phyloP scores from a whole-genome alignment of 2,113 vertebrate species.

The Cyprinodon variegatus region DNA sequence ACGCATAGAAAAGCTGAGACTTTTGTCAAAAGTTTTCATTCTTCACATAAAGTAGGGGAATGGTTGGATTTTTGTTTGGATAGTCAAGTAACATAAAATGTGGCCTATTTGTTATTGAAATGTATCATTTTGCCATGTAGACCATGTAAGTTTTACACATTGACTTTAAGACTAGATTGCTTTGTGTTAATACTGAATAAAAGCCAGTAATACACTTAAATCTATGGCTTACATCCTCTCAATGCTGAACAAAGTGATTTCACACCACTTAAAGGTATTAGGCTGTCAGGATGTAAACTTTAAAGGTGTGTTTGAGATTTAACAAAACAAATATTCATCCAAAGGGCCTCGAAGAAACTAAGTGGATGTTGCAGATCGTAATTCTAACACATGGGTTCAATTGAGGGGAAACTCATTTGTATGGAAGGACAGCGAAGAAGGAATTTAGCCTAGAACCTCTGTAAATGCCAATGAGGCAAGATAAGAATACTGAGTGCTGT shows the following conservation, averaged over 20 bases:
- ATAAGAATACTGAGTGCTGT: conserved; percentile 63
- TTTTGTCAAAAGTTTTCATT: too few species aligned
- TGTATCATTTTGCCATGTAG: too few species aligned
- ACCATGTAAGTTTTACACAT: too few species aligned
- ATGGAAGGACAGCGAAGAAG: conserved; percentile 61
- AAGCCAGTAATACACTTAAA: conserved; percentile 38
- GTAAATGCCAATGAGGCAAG: conserved; percentile 38
- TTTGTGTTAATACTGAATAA: conserved; percentile 23
- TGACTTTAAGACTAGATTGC: background rate
- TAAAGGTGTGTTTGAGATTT: conserved; percentile 58
- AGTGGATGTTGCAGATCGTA: conserved; percentile 41
- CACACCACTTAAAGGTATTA: conserved; percentile 50
- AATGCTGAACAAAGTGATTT: conserved; percentile 43
- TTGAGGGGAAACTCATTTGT: conserved; percentile 68
- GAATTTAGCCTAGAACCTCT: conserved; percentile 59
- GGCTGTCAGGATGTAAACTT: conserved; percentile 57
- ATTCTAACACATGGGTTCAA: conserved; percentile 51
- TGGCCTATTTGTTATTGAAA: too few species aligned
- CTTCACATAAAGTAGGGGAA: too few species aligned
- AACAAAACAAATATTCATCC: conserved; percentile 60
- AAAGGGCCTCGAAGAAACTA: conserved; percentile 49
- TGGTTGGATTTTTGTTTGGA: too few species aligned
- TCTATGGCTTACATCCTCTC: conserved; percentile 28
- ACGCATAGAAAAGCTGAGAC: too few species aligned
- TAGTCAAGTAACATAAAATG: too few species aligned